Conservation (phyloP, 2,888 invertebrate genomes). For the Leptinotarsa peninsularis region DNA sequence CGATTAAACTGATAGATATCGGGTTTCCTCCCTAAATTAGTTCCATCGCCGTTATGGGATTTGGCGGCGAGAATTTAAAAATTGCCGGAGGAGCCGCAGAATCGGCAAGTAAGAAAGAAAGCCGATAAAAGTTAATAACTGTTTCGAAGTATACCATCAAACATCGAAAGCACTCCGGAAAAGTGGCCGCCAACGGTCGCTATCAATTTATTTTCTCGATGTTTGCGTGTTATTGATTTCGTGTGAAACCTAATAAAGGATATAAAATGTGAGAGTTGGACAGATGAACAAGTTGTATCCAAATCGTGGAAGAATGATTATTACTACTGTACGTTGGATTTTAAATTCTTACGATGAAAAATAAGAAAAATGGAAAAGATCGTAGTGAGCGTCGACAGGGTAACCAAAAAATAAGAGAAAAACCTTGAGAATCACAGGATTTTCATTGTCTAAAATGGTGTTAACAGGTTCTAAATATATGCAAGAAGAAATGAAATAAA, state of each 20-base stretch:
- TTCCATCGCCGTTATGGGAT: slow-evolving; percentile 3
- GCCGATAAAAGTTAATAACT: slow-evolving; percentile 38
- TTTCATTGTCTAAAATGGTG: too few relatives aligned
- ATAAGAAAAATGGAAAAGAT: too few relatives aligned
- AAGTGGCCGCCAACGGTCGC: slow-evolving; percentile 26
- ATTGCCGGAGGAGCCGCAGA: slow-evolving; percentile 18
- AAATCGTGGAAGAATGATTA: too few relatives aligned
- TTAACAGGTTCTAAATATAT: too few relatives aligned
- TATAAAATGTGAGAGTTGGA: background rate
- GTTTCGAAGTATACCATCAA: slow-evolving; percentile 28
- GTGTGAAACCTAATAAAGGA: slow-evolving; percentile 4
- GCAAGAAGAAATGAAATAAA: too few relatives aligned
- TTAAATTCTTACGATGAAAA: too few relatives aligned
- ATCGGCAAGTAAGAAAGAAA: slow-evolving; percentile 25
- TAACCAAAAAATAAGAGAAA: too few relatives aligned
- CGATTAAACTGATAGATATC: slow-evolving; percentile 17
- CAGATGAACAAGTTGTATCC: too few relatives aligned
- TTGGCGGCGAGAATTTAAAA: slow-evolving; percentile 30
- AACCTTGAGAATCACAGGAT: too few relatives aligned
- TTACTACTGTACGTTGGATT: too few relatives aligned
- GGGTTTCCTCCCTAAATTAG: slow-evolving; percentile 5
- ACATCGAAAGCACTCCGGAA: slow-evolving; percentile 27
- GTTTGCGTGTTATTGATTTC: slow-evolving; percentile 20
- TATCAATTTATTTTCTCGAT: slow-evolving; percentile 30
- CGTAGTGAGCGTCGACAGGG: too few relatives aligned